Percentiles rank a stretch among this genome's conserved stretches.
Conservation (phyloP, 1,140 invertebrate genomes). For the Zophobas morio region DNA sequence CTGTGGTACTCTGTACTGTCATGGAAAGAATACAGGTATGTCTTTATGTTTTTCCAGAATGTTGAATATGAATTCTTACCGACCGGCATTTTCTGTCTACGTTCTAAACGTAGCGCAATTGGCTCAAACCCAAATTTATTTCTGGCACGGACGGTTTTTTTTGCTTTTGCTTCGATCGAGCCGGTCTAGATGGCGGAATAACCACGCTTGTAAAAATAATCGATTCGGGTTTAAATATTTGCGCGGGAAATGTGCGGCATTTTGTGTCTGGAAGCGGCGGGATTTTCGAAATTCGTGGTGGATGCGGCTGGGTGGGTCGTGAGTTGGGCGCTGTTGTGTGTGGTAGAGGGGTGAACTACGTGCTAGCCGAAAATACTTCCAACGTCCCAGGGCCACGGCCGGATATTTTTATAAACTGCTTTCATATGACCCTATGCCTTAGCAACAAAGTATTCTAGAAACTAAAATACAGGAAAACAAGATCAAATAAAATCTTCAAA, state of each 20-base stretch:
- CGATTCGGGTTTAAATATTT: not conserved
- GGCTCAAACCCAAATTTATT: slow-evolving; percentile 37
- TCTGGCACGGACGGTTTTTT: slow-evolving; percentile 10
- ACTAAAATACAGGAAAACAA: slow-evolving; percentile 28
- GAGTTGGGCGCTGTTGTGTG: not conserved
- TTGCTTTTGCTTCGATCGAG: slow-evolving; percentile 1
- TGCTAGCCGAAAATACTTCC: slow-evolving; percentile 51
- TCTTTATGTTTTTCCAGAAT: slow-evolving; percentile 29
- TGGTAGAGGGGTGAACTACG: slow-evolving; percentile 15
- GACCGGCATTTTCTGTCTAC: slow-evolving; percentile 36
- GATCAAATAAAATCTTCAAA: slow-evolving; percentile 20
- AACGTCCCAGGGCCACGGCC: slow-evolving; percentile 55
- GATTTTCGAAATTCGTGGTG: no score
- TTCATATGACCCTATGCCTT: slow-evolving; percentile 48
- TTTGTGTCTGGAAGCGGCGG: no score
- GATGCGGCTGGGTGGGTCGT: not conserved
- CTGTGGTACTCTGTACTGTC: slow-evolving; percentile 63
- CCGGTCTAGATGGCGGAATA: slow-evolving; percentile 20
- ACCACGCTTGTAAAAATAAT: slow-evolving; percentile 1
- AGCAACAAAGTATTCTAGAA: slow-evolving; percentile 50
- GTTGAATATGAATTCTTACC: slow-evolving; percentile 1
- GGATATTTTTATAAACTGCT: slow-evolving; percentile 52
- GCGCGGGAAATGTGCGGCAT: not conserved
- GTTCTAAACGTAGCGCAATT: slow-evolving; percentile 27
- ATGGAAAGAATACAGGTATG: slow-evolving; percentile 65